Conservation (phyloP, 2,797 vertebrate genomes). For the Lateolabrax maculatus region DNA sequence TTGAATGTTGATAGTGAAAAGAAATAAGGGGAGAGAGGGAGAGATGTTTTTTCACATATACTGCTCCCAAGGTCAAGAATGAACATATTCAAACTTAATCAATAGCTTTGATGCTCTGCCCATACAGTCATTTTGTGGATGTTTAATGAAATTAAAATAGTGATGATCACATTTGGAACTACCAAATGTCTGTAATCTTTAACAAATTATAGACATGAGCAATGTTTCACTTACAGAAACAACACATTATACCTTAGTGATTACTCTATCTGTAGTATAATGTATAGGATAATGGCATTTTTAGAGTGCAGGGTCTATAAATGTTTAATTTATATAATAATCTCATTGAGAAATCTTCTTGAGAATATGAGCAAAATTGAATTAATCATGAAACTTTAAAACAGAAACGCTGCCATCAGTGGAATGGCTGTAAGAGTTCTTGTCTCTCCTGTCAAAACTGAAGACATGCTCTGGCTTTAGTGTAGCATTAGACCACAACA, state of each 20-base stretch:
- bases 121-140: neutral
- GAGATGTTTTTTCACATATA: neutral
- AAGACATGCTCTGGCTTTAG: neutral
- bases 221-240: neutral
- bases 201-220: neutral
- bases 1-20: no score
- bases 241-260: neutral
- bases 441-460: conserved; percentile 3
- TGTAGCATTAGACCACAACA: neutral
- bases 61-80: neutral
- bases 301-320: neutral
- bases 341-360: neutral
- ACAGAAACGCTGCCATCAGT: conserved; percentile 1
- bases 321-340: conserved; percentile 1
- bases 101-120: neutral
- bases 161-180: neutral
- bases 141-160: neutral
- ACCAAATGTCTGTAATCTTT: neutral
- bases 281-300: no score
- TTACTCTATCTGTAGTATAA: neutral
- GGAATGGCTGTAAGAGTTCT: neutral
- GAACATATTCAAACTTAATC: neutral
- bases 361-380: neutral
- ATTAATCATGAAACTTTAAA: conserved; percentile 18
- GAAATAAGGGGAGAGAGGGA: no score